Evolutionary conservation across 2,113 vertebrate species (phyloP), one percentile per base, ranked within the genome.

Genomic region (Anhinga rufa): DNA sequence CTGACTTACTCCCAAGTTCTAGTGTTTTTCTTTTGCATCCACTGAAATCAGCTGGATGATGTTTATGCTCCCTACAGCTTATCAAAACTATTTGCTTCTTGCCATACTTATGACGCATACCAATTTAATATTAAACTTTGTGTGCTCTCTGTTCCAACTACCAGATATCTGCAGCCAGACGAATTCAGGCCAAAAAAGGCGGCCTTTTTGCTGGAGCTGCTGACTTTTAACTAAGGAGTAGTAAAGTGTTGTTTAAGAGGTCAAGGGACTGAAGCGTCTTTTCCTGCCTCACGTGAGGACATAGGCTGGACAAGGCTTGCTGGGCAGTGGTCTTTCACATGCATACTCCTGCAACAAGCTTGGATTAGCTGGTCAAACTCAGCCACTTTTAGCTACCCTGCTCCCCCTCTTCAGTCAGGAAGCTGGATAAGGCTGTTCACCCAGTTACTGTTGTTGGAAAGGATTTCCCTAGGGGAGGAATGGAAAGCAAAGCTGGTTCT

Each of bases 401-500:
- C 31, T 86, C 31, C 40, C 24, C 20, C 9, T 86, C 44, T 76
- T 60, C 70, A 70, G 36, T 90, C 38, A 38, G 77, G 58, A 91
- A 72, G 36, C 36, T 91, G 57, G 29, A 12, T 88, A 76, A 92
- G 31, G 44, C 85, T 69, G 28, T 91, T 92, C 83, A 84, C 69
- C 48, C 86, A 65, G 38, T 91, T 78, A 54, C 60, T 95, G 82
- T 75, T 86, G 58, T 70, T 92, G 38, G 57, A 91, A 82, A 61
- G 51, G 84, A 66, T 93, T 93, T 90, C 79, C 64, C 80, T 34
- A 54, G 57, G 60, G 87, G 10, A 49, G 31, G 52, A 91, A 68
- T 44, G 20, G 84, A 94, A 70, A 91, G 82, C 78, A 71, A 91
- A 95, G 93, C 92, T 95, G 69, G 58, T 86, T 96, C 81, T 88